Evolutionary conservation across 2,888 invertebrate species (phyloP), one percentile per base, ranked within the genome.

Genomic region (Limnephilus auricula): DNA sequence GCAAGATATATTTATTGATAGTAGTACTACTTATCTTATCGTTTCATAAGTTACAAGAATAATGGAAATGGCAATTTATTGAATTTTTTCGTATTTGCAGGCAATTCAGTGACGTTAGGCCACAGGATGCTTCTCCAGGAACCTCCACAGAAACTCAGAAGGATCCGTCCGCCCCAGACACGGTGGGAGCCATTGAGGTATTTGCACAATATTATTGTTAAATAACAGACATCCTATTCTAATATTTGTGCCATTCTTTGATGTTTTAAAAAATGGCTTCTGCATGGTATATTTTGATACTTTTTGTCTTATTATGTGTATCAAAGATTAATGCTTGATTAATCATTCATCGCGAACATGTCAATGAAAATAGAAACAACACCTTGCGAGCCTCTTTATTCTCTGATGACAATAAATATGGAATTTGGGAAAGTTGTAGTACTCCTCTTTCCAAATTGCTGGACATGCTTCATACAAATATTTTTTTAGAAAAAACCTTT

Each of bases 151-250:
- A 86, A 31, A 37, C 90, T n/a, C 45, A 40, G 32, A 82, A 82
- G 31, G 85, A 40, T n/a, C 25, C 87, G 18, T 34, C 30, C 37
- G 82, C n/a, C 6, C 3, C 45, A 30, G 87, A 90, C 12, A 31
- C 31, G 30, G 34, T 65, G 30, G 90, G 90, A 45, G 87, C 90
- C 30, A 90, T 90, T 45, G 90, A 90, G 90, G 90, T 90, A 65
- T 65, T n/a, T 65, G 65, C 25, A 9, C 65, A 65, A n/a, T 65
- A 65, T 65, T 6, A 65, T 65, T n/a, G 25, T 65, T 25, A 65
- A 65, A n/a, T 65, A 65, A 18, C 65, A 25, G n/a, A 65, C 45
- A 65, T 25, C 65, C n/a, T 65, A 65, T 65, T 65, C 65, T 65
- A 15, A 25, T 25, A 65, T 65, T 65, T 25, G 9, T 65, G 2